Evolutionary conservation across 2,888 invertebrate species (phyloP).

Genomic region (Chymomyza amoena): DNA sequence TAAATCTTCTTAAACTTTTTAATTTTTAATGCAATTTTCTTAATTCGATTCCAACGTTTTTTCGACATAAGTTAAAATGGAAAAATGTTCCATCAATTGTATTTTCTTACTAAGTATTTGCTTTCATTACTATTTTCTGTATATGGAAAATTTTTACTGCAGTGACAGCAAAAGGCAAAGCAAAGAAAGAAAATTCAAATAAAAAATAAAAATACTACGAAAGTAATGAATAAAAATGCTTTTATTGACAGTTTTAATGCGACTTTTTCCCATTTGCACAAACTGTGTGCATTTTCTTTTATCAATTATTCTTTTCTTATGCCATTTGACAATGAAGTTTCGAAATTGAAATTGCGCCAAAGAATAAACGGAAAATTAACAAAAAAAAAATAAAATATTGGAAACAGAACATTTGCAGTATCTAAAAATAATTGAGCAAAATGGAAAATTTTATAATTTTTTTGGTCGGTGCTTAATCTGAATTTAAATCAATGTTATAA

Average conservation of each 20-base stretch:
- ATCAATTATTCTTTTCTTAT: neutral
- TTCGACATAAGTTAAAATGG: slow-evolving; percentile 22
- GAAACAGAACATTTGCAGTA: neutral
- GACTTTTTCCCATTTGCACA: slow-evolving; percentile 16
- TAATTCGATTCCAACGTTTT: slow-evolving; percentile 3
- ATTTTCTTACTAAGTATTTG: slow-evolving; percentile 38
- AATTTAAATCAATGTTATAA: too few species aligned
- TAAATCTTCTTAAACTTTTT: slow-evolving; percentile 19
- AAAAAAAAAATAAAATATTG: neutral
- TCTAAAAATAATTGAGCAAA: too few species aligned
- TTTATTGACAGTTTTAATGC: slow-evolving; percentile 61
- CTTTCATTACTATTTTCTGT: slow-evolving; percentile 9
- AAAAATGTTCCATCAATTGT: slow-evolving; percentile 32
- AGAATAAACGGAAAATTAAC: neutral
- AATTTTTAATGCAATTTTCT: slow-evolving; percentile 46
- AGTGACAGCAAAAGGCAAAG: slow-evolving; percentile 18
- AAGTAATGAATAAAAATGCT: slow-evolving; percentile 61
- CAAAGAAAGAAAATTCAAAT: slow-evolving; percentile 8
- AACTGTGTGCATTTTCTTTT: slow-evolving; percentile 1
- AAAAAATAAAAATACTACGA: slow-evolving; percentile 40
- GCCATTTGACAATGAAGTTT: slow-evolving; percentile 3
- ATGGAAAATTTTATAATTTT: too few species aligned
- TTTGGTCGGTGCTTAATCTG: too few species aligned
- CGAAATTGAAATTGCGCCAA: slow-evolving; percentile 3
- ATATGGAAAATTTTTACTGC: neutral